Evolutionary conservation across 2,888 invertebrate genomes (phyloP).

Genomic region (Drosophila suboccidentalis): DNA sequence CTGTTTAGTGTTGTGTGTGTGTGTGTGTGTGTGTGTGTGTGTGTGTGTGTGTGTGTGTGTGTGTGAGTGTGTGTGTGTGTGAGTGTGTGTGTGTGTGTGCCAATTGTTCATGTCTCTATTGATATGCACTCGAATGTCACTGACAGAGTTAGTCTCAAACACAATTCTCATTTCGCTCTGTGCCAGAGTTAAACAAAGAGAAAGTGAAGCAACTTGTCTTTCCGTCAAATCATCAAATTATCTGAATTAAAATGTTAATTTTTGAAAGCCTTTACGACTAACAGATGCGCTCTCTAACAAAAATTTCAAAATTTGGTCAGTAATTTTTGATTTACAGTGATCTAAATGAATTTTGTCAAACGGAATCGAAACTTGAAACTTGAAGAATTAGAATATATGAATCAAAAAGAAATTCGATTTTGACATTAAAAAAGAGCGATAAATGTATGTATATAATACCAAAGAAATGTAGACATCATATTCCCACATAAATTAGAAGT

Average conservation of each 20-base stretch:
- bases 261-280: too few species aligned
- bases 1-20: background rate
- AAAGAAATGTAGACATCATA: background rate
- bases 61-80: background rate
- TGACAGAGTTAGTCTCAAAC: conserved; percentile 11
- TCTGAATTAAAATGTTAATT: too few species aligned
- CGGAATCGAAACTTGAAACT: too few species aligned
- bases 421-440: background rate
- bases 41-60: conserved; percentile 7
- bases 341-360: too few species aligned
- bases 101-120: conserved; percentile 37
- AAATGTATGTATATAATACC: background rate
- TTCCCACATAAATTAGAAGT: background rate
- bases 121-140: conserved; percentile 9
- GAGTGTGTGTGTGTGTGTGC: conserved; percentile 2
- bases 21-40: conserved; percentile 5
- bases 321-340: too few species aligned
- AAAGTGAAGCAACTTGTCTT: background rate
- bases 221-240: background rate
- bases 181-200: background rate
- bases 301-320: too few species aligned
- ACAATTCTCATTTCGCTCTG: background rate
- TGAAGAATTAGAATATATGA: too few species aligned
- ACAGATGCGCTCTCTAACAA: too few species aligned
- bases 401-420: too few species aligned